phyloP scores from a whole-genome alignment of 1,140 invertebrate genomes.

The Drosophila orosa region DNA sequence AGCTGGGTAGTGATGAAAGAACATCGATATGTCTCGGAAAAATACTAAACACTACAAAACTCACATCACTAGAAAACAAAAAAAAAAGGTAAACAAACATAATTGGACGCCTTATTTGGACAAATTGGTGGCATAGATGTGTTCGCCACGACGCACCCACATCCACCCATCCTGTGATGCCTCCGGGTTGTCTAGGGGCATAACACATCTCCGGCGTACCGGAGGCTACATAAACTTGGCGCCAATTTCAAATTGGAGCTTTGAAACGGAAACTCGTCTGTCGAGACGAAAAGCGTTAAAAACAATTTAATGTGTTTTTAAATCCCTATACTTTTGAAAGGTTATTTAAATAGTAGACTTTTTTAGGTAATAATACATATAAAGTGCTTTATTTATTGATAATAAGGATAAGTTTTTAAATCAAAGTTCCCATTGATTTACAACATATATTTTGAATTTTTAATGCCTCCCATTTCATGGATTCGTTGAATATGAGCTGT shows the following conservation, averaged over 20 bases:
- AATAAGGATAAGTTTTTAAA: not conserved
- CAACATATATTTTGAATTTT: not conserved
- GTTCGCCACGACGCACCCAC: no score
- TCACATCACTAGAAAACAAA: no score
- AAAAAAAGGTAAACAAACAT: no score
- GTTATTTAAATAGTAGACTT: not conserved
- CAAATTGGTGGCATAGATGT: no score
- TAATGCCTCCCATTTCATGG: not conserved
- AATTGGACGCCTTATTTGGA: no score
- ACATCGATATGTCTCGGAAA: no score
- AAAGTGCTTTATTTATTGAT: not conserved
- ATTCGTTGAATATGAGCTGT: slow-evolving; percentile 12
- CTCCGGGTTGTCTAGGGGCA: no score
- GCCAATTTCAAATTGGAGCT: no score
- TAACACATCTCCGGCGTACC: no score
- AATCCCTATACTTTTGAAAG: not conserved
- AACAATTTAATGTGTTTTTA: not conserved
- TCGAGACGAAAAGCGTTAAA: not conserved
- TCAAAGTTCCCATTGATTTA: not conserved
- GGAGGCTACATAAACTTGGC: no score
- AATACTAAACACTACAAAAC: no score
- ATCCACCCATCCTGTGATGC: no score
- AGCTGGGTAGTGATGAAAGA: slow-evolving; percentile 1
- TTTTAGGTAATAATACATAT: not conserved
- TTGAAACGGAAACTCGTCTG: not conserved